Conservation (phyloP, 2,888 invertebrate genomes). For the Antheraea yamamai region DNA sequence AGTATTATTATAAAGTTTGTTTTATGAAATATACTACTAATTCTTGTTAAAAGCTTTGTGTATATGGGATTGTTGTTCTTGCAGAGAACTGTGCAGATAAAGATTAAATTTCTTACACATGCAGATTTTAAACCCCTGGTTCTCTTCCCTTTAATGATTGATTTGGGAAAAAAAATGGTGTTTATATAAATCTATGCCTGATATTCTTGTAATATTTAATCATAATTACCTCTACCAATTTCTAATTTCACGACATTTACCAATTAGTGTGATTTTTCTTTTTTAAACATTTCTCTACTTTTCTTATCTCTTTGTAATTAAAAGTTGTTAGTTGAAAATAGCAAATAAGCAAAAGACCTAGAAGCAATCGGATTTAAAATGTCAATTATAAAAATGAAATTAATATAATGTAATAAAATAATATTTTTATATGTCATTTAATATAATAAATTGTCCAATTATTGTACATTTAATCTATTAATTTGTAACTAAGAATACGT, state of each 20-base stretch:
- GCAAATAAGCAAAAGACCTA: neutral
- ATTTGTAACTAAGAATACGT: conserved; percentile 11
- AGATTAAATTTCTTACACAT: neutral
- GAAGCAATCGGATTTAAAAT: neutral
- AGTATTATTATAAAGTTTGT: neutral
- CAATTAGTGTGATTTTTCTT: neutral
- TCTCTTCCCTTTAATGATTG: too few relatives aligned
- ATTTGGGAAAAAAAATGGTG: too few relatives aligned
- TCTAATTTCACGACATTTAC: neutral
- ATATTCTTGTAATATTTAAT: too few relatives aligned
- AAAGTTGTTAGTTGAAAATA: neutral
- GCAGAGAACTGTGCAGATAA: neutral
- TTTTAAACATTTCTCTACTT: neutral
- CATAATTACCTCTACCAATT: neutral
- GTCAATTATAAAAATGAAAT: neutral
- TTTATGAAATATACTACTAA: neutral
- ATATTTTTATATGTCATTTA: conserved; percentile 3
- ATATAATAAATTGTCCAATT: conserved; percentile 1
- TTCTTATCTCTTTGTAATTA: neutral
- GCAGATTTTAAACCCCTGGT: neutral
- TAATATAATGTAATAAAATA: neutral
- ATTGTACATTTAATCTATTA: conserved; percentile 14
- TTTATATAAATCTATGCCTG: too few relatives aligned
- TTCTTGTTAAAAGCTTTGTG: neutral
- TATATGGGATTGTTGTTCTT: neutral